Evolutionary conservation across 2,888 invertebrate species (phyloP).

Genomic region (Drosophila yooni): DNA sequence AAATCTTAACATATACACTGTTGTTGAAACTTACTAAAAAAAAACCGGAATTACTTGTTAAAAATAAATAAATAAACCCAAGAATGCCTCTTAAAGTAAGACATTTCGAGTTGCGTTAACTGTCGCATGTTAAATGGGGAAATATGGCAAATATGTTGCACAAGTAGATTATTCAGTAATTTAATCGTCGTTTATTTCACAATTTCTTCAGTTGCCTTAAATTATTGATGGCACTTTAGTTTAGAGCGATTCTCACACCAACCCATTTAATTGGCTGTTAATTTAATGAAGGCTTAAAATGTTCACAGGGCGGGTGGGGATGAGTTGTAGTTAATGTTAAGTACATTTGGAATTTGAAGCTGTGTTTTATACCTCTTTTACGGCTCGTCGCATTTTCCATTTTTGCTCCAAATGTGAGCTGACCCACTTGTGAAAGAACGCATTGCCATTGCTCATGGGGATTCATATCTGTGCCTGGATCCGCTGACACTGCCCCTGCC

Average conservation of each 20-base stretch:
- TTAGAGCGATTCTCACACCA: not conserved
- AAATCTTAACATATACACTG: not conserved
- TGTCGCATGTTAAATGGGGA: not conserved
- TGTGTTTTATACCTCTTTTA: conserved; percentile 42
- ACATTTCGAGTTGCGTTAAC: not conserved
- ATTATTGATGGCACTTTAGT: conserved; percentile 25
- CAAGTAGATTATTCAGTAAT: not conserved
- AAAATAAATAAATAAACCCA: not conserved
- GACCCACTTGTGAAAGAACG: conserved; percentile 68
- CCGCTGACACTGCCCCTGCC: conserved; percentile 10
- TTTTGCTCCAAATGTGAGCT: conserved; percentile 72
- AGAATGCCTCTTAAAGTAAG: not conserved
- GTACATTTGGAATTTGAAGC: conserved; percentile 50
- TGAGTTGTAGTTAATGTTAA: conserved; percentile 14
- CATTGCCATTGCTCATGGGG: conserved; percentile 48
- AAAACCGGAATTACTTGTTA: too few species aligned
- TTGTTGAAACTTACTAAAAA: not conserved
- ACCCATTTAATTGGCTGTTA: conserved; percentile 19
- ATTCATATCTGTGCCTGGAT: conserved; percentile 40
- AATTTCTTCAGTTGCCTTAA: not conserved
- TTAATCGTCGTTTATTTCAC: not conserved
- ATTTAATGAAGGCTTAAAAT: conserved; percentile 49
- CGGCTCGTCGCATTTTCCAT: conserved; percentile 64
- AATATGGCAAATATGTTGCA: not conserved
- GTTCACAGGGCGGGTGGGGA: conserved; percentile 1